Base-by-base conservation (phyloP, 2,113 vertebrate genomes). In the Mugil cephalus region DNA sequence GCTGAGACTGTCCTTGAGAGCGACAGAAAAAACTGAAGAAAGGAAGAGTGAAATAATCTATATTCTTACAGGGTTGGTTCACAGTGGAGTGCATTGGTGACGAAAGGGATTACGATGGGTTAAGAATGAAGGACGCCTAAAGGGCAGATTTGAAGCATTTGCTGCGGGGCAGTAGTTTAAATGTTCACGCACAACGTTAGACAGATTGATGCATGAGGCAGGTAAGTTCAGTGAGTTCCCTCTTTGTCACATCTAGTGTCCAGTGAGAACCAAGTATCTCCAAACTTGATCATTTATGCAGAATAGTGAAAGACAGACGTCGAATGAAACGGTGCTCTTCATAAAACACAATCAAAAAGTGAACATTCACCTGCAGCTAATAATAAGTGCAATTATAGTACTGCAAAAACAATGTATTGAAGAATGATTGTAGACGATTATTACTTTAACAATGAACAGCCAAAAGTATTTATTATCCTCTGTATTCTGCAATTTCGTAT, bases 381-480 rank as follows among this genome's bases (percentile, higher is more conserved):
- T 50, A 58, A 40, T 65, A 68, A 74, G 70, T 77, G 65, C 77
- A 80, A 79, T 78, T 82, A 73, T 56, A 76, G 11, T 45, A 9
- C 45, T 45, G 30, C 54, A 53, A 82, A 78, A 69, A 69, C 38
- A 66, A 79, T 54, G 60, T 76, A 56, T 78, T 53, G 40, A 86
- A 74, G 63, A 80, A 74, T 75, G 74, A 77, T 81, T 85, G 85
- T 84, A 80, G 50, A 61, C 56, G 58, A 40, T 12, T 36, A 64
- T 47, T 67, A 69, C 24, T 79, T 59, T 67, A 65, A 71, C 55
- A 10, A 47, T 40, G 39, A 52, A 50, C 21, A 69, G n/a, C 56
- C 46, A 30, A 35, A 71, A 8, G 21, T 88, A 91, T 89, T 91
- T 91, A 89, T 91, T 83, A 71, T 67, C 75, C 50, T 43, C 43